phyloP scores from a whole-genome alignment of 2,797 vertebrate genomes.

The Bradypus variegatus region DNA sequence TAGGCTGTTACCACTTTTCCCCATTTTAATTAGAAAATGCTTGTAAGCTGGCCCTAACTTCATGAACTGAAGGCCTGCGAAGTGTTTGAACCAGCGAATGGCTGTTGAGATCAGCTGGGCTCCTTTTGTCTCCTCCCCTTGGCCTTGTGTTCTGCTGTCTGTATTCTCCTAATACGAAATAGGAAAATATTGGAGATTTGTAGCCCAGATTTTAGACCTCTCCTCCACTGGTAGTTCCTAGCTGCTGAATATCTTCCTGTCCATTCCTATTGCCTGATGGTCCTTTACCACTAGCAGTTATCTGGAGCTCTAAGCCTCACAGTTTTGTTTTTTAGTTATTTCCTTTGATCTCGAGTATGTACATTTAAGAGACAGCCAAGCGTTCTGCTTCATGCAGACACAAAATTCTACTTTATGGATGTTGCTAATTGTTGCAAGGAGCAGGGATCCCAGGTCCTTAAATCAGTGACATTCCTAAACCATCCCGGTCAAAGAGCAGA shows the following conservation, averaged over 20 bases:
- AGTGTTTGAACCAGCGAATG: neutral
- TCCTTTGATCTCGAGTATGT: conserved; percentile 10
- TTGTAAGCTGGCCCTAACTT: neutral
- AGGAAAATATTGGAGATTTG: neutral
- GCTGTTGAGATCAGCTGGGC: neutral
- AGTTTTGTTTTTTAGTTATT: conserved; percentile 11
- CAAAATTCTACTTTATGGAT: neutral
- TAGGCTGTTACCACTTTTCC: neutral
- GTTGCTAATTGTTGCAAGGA: neutral
- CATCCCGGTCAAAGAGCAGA: neutral
- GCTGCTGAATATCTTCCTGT: neutral
- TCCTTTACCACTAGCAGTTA: neutral
- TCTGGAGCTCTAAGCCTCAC: conserved; percentile 18
- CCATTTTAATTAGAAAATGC: neutral
- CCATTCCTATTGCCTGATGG: neutral
- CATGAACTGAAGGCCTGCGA: neutral
- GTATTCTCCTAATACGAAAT: neutral
- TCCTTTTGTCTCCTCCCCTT: neutral
- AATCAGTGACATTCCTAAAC: neutral
- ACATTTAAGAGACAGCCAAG: neutral
- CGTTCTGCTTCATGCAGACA: neutral
- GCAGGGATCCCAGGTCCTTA: neutral
- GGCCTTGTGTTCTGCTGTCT: neutral
- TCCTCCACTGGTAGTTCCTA: neutral
- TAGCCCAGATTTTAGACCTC: neutral